Conservation (phyloP, 2,113 vertebrate genomes). For the Solea solea region DNA sequence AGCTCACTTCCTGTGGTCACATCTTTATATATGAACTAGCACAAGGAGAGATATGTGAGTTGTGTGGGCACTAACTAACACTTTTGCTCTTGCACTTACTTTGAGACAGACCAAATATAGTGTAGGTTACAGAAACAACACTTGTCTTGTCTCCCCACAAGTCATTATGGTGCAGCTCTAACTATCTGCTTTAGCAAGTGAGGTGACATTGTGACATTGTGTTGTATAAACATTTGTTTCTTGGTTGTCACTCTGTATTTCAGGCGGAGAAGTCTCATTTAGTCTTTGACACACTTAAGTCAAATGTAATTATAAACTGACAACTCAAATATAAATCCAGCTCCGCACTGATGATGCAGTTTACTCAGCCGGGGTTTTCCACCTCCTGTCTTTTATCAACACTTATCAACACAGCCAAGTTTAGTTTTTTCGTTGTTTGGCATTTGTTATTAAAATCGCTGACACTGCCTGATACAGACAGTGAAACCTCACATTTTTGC, state of each 20-base stretch:
- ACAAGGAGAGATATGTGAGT: conserved; percentile 37
- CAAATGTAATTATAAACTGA: conserved; percentile 36
- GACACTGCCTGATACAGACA: conserved; percentile 56
- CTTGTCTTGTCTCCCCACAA: conserved; percentile 45
- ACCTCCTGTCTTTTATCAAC: conserved; percentile 14
- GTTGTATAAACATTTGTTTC: conserved; percentile 55
- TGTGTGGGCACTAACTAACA: conserved; percentile 47
- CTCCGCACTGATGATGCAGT: conserved; percentile 11
- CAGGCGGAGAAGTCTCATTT: conserved; percentile 9
- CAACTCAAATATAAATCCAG: conserved; percentile 33
- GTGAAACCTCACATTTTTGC: conserved; percentile 66
- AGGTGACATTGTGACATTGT: conserved; percentile 55
- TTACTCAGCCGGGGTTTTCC: conserved; percentile 15
- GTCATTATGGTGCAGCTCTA: conserved; percentile 56
- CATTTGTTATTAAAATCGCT: conserved; percentile 50
- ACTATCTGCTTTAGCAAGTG: conserved; percentile 37
- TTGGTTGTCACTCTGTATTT: conserved; percentile 48
- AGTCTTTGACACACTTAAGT: conserved; percentile 15
- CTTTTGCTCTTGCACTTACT: conserved; percentile 47
- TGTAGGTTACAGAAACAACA: conserved; percentile 29
- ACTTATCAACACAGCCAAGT: conserved; percentile 17
- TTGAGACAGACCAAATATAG: conserved; percentile 64
- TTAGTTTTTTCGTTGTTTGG: background rate
- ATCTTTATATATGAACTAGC: conserved; percentile 33
- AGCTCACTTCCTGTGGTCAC: conserved; percentile 24